Conservation (phyloP, 1,140 invertebrate genomes). For the Ceratina calcarata region DNA sequence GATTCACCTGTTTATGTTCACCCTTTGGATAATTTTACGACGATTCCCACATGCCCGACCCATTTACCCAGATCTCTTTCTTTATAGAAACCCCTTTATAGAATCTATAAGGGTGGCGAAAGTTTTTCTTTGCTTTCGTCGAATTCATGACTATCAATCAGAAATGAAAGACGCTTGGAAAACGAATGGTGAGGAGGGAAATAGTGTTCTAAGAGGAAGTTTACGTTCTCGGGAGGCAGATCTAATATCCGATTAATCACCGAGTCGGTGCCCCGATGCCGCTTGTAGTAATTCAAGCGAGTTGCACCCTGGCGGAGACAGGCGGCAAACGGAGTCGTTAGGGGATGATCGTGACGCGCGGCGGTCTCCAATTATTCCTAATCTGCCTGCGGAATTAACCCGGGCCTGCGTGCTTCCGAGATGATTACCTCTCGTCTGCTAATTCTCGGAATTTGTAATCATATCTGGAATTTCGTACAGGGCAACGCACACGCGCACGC, state of each 20-base stretch:
- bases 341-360: slow-evolving; percentile 9
- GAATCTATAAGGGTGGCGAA: neutral
- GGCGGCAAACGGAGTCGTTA: neutral
- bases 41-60: slow-evolving; percentile 6
- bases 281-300: slow-evolving; percentile 23
- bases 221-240: no score
- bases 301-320: neutral
- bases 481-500: neutral
- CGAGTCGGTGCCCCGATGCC: slow-evolving; percentile 18
- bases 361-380: slow-evolving; percentile 32
- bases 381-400: slow-evolving; percentile 28
- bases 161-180: neutral
- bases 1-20: slow-evolving; percentile 7
- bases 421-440: slow-evolving; percentile 18
- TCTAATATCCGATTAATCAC: slow-evolving; percentile 53
- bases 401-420: neutral
- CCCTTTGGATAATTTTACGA: slow-evolving; percentile 28
- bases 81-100: neutral
- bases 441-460: neutral
- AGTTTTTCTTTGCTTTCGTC: neutral
- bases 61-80: slow-evolving; percentile 1
- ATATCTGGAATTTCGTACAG: neutral
- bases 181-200: neutral
- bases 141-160: neutral
- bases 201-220: no score